phyloP scores from a whole-genome alignment of 1,140 invertebrate genomes.

The Triops cancriformis region DNA sequence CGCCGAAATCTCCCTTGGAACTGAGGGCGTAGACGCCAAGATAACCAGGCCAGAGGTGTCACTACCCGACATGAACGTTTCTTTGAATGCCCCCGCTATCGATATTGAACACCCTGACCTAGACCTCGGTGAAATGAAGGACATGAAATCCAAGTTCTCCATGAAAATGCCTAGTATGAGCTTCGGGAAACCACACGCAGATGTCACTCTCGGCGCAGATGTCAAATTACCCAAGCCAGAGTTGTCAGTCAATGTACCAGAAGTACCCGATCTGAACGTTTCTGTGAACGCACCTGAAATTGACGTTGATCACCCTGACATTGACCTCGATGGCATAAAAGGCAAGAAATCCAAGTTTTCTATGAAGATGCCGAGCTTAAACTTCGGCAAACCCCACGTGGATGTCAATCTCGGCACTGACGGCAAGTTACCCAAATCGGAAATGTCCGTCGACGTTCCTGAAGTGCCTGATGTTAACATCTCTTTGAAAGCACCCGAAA shows the following conservation, averaged over 20 bases:
- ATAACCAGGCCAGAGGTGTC: too few relatives aligned
- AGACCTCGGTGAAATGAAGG: constrained; percentile 14
- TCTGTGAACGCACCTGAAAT: neutral
- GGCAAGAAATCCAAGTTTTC: constrained; percentile 22
- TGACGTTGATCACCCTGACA: neutral
- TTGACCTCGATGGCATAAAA: neutral
- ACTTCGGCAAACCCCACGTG: neutral
- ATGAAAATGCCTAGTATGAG: constrained; percentile 25
- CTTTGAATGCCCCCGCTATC: neutral
- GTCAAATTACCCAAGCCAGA: neutral
- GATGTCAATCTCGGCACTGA: neutral
- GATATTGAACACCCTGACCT: neutral
- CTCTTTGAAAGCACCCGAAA: neutral
- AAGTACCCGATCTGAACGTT: neutral
- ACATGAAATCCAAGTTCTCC: constrained; percentile 20
- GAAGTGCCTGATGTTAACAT: neutral
- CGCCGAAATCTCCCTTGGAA: neutral
- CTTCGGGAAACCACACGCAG: constrained; percentile 11
- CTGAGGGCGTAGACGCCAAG: too few relatives aligned
- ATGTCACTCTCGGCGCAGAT: neutral
- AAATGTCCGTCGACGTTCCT: neutral
- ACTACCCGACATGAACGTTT: neutral
- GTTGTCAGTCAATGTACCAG: neutral
- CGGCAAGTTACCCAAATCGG: neutral
- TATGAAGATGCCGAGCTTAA: constrained; percentile 22